A percentile compares a stretch with the other conserved stretches of the same genome.
Evolutionary conservation across 2,888 invertebrate species (phyloP).

Genomic region (Maniola hyperantus): DNA sequence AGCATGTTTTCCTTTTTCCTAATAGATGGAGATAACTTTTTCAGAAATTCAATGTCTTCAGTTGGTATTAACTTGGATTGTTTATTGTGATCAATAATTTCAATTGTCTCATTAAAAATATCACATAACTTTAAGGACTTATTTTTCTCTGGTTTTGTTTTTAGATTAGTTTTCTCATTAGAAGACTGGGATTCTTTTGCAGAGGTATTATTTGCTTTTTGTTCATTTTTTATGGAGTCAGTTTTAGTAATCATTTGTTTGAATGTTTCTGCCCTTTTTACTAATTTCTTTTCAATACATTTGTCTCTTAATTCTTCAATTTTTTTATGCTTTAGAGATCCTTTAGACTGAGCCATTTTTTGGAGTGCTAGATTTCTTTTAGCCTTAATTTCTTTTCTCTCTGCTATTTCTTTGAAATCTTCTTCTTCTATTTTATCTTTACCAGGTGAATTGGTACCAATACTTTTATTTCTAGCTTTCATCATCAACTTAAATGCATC

Average conservation of each 20-base stretch:
- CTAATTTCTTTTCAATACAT: conserved; percentile 81
- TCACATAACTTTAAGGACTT: conserved; percentile 53
- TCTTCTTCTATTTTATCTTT: conserved; percentile 67
- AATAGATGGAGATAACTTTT: conserved; percentile 81
- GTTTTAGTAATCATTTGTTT: conserved; percentile 72
- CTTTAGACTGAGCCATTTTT: conserved; percentile 85
- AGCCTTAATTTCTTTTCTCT: conserved; percentile 60
- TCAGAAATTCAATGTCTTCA: conserved; percentile 75
- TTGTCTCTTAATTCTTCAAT: conserved; percentile 80
- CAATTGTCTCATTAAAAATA: conserved; percentile 52
- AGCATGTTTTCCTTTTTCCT: conserved; percentile 84
- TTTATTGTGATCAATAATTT: conserved; percentile 38
- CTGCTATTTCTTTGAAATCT: conserved; percentile 51
- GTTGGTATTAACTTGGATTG: conserved; percentile 49
- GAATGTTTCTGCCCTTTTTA: conserved; percentile 83
- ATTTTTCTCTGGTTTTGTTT: conserved; percentile 38
- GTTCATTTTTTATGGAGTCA: conserved; percentile 43
- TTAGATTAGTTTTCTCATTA: conserved; percentile 26
- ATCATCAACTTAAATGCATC: conserved; percentile 87
- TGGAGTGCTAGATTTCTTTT: conserved; percentile 81
- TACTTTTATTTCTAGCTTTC: conserved; percentile 85
- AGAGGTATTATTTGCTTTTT: conserved; percentile 32
- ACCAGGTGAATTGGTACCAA: conserved; percentile 85
- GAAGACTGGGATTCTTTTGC: conserved; percentile 12
- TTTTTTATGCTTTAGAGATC: conserved; percentile 82